Evolutionary conservation across 2,113 vertebrate species (phyloP).

Genomic region (Anhinga rufa): DNA sequence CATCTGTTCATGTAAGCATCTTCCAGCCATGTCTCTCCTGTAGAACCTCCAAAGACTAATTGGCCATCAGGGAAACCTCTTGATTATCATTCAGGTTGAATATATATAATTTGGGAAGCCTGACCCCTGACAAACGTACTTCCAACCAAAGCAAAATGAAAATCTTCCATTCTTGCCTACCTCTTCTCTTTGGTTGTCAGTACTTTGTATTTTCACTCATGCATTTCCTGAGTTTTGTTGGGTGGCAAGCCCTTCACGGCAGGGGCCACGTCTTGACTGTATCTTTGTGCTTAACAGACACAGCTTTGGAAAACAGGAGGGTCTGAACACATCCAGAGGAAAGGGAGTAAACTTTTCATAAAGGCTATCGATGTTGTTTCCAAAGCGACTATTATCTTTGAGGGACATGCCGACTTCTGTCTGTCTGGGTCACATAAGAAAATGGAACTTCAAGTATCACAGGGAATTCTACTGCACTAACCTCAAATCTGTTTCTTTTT

Average conservation of each 20-base stretch:
- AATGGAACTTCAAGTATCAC: not conserved
- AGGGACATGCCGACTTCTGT: not conserved
- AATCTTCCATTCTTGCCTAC: not conserved
- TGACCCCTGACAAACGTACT: not conserved
- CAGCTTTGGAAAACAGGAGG: not conserved
- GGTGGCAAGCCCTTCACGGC: not conserved
- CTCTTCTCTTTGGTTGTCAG: not conserved
- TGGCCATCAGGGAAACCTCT: not conserved
- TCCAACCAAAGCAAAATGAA: not conserved
- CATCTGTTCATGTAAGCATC: not conserved
- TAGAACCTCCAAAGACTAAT: not conserved
- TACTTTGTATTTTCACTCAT: not conserved
- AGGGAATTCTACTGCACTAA: not conserved
- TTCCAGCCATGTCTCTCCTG: not conserved
- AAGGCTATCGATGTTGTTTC: not conserved
- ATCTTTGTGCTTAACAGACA: not conserved
- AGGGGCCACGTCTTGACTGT: not conserved
- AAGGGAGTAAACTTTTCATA: not conserved
- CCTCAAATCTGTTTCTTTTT: not conserved
- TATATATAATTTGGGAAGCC: not conserved
- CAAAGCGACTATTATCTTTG: not conserved
- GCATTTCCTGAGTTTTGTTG: not conserved
- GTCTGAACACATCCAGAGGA: not conserved
- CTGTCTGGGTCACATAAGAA: not conserved
- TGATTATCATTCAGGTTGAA: not conserved